Percentiles rank a stretch among this genome's conserved stretches.
phyloP scores from a whole-genome alignment of 2,113 vertebrate genomes.

The Zosterops japonicus region DNA sequence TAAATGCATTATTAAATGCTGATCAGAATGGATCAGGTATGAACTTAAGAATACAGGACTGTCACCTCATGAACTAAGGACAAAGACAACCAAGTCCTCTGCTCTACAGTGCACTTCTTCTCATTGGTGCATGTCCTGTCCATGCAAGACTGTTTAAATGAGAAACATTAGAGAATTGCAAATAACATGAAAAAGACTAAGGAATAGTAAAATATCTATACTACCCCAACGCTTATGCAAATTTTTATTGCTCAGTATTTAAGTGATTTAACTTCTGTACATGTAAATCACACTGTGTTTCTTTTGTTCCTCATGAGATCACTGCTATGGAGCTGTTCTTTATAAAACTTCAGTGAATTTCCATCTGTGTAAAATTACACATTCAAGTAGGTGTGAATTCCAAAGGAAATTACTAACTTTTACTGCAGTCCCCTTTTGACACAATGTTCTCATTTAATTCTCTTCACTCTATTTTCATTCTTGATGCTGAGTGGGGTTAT shows the following conservation, averaged over 20 bases:
- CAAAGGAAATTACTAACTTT: slow-evolving; percentile 13
- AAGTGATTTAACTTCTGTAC: not conserved
- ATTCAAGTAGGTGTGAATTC: slow-evolving; percentile 42
- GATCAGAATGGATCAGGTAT: not conserved
- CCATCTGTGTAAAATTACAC: slow-evolving; percentile 28
- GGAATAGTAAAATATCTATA: not conserved
- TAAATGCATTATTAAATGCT: not conserved
- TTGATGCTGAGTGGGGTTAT: not conserved
- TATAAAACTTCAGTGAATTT: not conserved
- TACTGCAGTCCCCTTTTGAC: slow-evolving; percentile 23
- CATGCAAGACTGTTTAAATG: not conserved
- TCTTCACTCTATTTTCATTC: slow-evolving; percentile 13
- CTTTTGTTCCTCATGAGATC: slow-evolving; percentile 7
- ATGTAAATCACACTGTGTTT: not conserved
- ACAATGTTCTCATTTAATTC: slow-evolving; percentile 45
- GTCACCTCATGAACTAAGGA: not conserved
- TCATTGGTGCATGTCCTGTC: not conserved
- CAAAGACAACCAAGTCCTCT: not conserved
- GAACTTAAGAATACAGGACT: not conserved
- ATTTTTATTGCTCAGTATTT: not conserved
- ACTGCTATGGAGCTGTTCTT: not conserved
- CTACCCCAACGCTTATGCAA: not conserved
- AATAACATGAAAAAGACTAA: not conserved
- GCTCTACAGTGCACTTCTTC: not conserved
- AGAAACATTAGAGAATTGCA: not conserved